Percentiles rank a stretch among this genome's conserved stretches.
These are phyloP conservation scores for Rhodeus uyekii DNA, from an alignment of 2,797 vertebrate genomes.

Conservation along the genomic window DNA sequence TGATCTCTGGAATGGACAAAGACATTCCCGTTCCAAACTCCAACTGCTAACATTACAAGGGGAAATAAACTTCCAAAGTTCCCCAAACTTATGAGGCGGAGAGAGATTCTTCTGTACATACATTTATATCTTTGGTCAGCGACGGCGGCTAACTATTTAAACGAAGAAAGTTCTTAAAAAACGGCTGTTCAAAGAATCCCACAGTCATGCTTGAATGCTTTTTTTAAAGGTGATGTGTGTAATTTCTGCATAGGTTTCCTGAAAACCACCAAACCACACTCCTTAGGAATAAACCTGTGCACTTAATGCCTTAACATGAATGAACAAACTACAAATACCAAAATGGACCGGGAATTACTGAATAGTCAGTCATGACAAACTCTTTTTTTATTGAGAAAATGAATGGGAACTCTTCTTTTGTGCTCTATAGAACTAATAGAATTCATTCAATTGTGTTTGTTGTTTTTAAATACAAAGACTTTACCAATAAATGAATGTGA, in stretches of 20 bases:
- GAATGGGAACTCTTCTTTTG: not conserved
- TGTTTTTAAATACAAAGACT: not conserved
- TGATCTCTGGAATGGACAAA: not conserved
- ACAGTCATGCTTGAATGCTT: not conserved
- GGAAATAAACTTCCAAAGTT: not conserved
- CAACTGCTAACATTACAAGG: not conserved
- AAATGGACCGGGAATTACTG: no score
- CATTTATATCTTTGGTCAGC: not conserved
- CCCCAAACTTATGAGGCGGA: not conserved
- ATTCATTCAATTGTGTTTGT: not conserved
- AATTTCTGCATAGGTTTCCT: not conserved
- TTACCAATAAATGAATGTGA: not conserved
- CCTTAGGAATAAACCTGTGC: not conserved
- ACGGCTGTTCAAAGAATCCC: not conserved
- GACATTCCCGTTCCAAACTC: no score
- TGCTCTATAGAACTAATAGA: not conserved
- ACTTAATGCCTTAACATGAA: not conserved
- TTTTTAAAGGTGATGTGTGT: not conserved
- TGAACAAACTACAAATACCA: no score
- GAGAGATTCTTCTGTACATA: not conserved
- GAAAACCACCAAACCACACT: not conserved
- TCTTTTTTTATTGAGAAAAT: not conserved
- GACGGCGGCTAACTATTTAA: not conserved
- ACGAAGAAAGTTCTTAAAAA: not conserved
- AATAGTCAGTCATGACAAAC: not conserved